Conservation (phyloP, 2,113 vertebrate genomes). For the Hypomesus transpacificus region DNA sequence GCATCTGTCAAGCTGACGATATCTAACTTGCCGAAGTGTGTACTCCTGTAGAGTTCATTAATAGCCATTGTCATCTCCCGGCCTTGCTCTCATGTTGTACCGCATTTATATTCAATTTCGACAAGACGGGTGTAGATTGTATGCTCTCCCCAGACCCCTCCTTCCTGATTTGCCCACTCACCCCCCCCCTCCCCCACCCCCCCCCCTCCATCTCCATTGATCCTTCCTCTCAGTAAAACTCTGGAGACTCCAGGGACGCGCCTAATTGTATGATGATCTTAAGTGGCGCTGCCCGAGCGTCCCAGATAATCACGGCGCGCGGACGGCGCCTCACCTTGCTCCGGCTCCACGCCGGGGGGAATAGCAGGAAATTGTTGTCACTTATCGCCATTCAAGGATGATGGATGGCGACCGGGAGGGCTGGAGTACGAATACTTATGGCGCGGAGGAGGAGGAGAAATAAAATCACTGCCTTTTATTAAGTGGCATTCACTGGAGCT, state of each 20-base stretch:
- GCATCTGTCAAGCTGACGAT: conserved; percentile 13
- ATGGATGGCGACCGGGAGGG: conserved; percentile 50
- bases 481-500: conserved; percentile 54
- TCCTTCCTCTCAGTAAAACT: conserved; percentile 37
- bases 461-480: conserved; percentile 65
- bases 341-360: conserved; percentile 34
- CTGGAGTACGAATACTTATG: conserved; percentile 49
- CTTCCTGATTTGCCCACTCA: not conserved
- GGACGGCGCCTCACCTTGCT: conserved; percentile 20
- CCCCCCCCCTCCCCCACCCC: not conserved
- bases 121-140: conserved; percentile 28
- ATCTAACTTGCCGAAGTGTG: not conserved
- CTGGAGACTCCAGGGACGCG: conserved; percentile 20
- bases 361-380: conserved; percentile 58
- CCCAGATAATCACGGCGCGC: conserved; percentile 48
- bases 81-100: not conserved
- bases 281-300: conserved; percentile 42
- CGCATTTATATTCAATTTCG: conserved; percentile 15
- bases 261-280: conserved; percentile 64
- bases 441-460: conserved; percentile 41
- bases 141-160: conserved; percentile 19
- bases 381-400: conserved; percentile 56
- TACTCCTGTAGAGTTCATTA: no score
- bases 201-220: conserved; percentile 51
- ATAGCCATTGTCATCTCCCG: no score